phyloP scores from a whole-genome alignment of 2,113 vertebrate genomes.

The Rhinoptilus africanus region DNA sequence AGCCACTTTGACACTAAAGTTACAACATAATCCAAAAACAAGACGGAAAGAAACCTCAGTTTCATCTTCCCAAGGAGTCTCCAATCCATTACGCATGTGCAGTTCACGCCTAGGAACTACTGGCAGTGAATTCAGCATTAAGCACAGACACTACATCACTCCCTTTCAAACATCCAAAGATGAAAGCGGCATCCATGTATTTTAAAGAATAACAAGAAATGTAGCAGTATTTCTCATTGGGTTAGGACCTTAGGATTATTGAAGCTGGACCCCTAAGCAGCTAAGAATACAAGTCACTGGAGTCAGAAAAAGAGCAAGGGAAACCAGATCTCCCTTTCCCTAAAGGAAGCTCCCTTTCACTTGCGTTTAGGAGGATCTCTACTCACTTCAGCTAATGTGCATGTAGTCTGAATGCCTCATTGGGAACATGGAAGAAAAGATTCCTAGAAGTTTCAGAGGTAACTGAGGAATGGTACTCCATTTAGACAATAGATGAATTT shows the following conservation, averaged over 20 bases:
- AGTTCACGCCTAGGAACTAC: neutral
- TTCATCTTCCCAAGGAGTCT: neutral
- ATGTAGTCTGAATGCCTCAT: neutral
- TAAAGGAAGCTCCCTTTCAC: neutral
- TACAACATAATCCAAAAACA: neutral
- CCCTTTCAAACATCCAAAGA: neutral
- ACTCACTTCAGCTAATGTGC: neutral
- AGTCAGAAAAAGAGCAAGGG: neutral
- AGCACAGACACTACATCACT: neutral
- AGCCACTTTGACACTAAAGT: neutral
- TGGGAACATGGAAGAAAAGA: neutral
- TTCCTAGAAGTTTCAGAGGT: neutral
- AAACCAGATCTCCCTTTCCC: neutral
- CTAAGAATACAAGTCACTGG: neutral
- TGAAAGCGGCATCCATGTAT: neutral
- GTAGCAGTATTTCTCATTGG: neutral
- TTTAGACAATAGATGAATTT: neutral
- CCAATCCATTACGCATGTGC: neutral
- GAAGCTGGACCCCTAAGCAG: neutral
- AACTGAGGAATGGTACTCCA: neutral
- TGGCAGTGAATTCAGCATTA: neutral
- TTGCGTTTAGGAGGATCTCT: neutral
- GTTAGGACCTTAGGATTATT: neutral
- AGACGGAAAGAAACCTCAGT: neutral
- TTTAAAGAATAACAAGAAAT: neutral